Evolutionary conservation across 2,888 invertebrate genomes (phyloP).

Genomic region (Athrips mouffetella): DNA sequence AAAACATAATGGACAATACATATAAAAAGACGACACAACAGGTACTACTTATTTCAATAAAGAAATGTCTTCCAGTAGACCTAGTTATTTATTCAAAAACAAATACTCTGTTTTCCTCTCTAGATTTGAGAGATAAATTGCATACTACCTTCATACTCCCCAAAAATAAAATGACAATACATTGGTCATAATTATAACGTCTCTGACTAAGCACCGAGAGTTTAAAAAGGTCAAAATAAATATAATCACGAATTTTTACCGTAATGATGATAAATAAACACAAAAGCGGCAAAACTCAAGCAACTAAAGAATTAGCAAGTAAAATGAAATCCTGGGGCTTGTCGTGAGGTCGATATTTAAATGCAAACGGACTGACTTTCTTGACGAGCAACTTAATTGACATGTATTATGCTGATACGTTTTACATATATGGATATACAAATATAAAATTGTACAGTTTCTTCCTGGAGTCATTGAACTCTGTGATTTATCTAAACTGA

Average conservation of each 20-base stretch:
- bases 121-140: no score
- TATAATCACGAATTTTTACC: no score
- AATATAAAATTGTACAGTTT: not conserved
- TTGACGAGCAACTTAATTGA: conserved; percentile 62
- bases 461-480: conserved; percentile 18
- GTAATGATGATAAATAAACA: conserved; percentile 8
- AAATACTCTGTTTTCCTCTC: no score
- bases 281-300: conserved; percentile 11
- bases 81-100: no score
- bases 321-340: conserved; percentile 35
- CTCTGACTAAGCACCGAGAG: no score
- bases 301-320: conserved; percentile 34
- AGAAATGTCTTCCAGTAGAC: no score
- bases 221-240: not conserved
- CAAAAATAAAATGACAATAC: no score
- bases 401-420: conserved; percentile 60
- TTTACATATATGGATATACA: conserved; percentile 31
- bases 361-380: conserved; percentile 52
- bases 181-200: no score
- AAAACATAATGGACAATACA: no score
- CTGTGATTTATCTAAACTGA: conserved; percentile 25
- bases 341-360: conserved; percentile 64
- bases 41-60: no score
- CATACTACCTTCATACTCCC: no score
- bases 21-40: no score